Conservation (phyloP, 2,113 vertebrate species). For the Noturus placidus region DNA sequence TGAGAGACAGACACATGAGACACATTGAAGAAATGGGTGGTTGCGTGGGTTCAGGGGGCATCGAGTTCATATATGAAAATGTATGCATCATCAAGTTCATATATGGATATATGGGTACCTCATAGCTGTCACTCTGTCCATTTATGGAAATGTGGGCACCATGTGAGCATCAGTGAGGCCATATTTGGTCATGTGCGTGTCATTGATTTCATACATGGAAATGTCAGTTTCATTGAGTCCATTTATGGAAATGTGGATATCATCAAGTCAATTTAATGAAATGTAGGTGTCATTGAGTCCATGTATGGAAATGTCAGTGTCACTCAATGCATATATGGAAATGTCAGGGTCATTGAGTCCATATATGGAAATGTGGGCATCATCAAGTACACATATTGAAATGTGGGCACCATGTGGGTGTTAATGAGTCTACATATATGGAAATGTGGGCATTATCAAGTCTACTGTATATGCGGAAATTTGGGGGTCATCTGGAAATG, state of each 20-base stretch:
- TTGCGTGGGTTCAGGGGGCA: too few species aligned
- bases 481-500: not conserved
- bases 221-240: not conserved
- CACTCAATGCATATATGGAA: not conserved
- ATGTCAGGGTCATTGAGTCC: not conserved
- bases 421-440: not conserved
- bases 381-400: not conserved
- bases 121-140: not conserved
- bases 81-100: not conserved
- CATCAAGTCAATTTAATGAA: not conserved
- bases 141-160: not conserved
- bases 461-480: not conserved
- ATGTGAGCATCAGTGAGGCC: not conserved
- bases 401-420: not conserved
- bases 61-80: not conserved
- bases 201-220: not conserved
- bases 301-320: not conserved
- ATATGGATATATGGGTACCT: not conserved
- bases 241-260: not conserved
- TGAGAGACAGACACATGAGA: slow-evolving; percentile 31
- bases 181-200: not conserved
- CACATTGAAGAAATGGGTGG: too few species aligned
- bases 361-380: not conserved
- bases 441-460: not conserved
- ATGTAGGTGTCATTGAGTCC: not conserved